Evolutionary conservation across 92 coral and sea anemone species (phyloP), one percentile per base, ranked within the genome.

Genomic region (Epizoanthus scotinus): DNA sequence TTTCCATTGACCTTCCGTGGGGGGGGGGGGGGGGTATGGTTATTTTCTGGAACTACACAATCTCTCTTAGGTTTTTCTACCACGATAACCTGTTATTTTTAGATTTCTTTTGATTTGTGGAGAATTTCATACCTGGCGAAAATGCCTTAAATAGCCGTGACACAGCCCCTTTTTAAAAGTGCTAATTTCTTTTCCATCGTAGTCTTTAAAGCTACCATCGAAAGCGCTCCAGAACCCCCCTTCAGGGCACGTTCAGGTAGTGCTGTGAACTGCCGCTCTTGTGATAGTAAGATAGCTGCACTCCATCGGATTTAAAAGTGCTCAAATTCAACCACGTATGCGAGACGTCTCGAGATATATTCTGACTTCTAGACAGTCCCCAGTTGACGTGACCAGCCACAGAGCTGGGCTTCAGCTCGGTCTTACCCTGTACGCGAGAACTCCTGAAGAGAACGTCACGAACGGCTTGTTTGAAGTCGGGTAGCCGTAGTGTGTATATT

Each of bases 401-500:
- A 26, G 25, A 62, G 26, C 81, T 75, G 12, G 58, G 68, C 28
- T 58, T 75, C 15, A 75, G 18, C 4, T 59, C 56, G 18, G 21
- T 60, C 9, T 38, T 26, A 31, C 40, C 59, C 44, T 75, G 67
- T 19, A 59, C 56, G 8, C 55, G 58, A 26, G 67, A 58, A 40
- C 31, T 75, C 81, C 18, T 34, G n/a, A 59, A 75, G 14, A 75
- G 36, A 19, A 75, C 21, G 7, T 75, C 81, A 36, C 55, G 69
- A 75, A 87, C 62, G 17, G 90, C 87, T 70, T 87, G 74, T 27
- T 77, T 82, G 52, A 79, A 87, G 36, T 85, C 83, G 9, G 90
- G 90, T 14, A 87, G 79, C 62, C 90, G 67, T 17, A 78, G 49
- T 0, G 90, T 83, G 87, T 87, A 83, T 69, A 87, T 83, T 28